A percentile compares a stretch with the other conserved stretches of the same genome.
Evolutionary conservation across 2,113 vertebrate species (phyloP).

Genomic region (Colinus virginianus): DNA sequence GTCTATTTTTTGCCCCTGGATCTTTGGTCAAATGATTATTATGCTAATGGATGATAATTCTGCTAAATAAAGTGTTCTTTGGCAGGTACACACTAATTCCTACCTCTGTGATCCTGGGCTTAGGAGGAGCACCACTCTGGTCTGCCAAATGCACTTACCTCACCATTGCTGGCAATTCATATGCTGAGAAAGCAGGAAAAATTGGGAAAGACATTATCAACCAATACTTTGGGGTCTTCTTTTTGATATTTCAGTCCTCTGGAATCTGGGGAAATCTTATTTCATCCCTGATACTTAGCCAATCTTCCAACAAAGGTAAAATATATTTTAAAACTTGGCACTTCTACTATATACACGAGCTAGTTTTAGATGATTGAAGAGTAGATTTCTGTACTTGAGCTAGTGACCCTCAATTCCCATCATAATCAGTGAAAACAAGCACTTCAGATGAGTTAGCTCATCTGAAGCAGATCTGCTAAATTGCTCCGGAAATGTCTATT

Average conservation of each 20-base stretch:
- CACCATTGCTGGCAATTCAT: conserved; percentile 82
- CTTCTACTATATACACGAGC: neutral
- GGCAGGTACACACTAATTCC: conserved; percentile 91
- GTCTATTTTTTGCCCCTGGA: neutral
- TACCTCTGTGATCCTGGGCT: conserved; percentile 90
- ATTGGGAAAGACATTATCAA: conserved; percentile 84
- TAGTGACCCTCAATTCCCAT: neutral
- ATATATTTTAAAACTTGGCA: neutral
- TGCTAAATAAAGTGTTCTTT: conserved; percentile 8
- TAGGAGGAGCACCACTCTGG: conserved; percentile 93
- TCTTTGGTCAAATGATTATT: neutral
- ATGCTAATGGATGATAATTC: neutral
- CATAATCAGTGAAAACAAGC: neutral
- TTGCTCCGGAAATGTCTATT: neutral
- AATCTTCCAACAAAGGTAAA: conserved; percentile 82
- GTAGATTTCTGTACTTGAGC: neutral
- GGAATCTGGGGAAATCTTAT: conserved; percentile 96
- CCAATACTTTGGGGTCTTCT: conserved; percentile 95
- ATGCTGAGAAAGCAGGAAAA: conserved; percentile 77
- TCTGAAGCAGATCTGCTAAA: neutral
- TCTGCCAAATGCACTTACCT: conserved; percentile 94
- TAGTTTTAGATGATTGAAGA: neutral
- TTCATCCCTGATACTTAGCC: conserved; percentile 91
- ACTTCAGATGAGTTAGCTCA: neutral
- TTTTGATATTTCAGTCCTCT: conserved; percentile 92